Evolutionary conservation across 1,140 invertebrate species (phyloP).

Genomic region (Danaus plexippus): DNA sequence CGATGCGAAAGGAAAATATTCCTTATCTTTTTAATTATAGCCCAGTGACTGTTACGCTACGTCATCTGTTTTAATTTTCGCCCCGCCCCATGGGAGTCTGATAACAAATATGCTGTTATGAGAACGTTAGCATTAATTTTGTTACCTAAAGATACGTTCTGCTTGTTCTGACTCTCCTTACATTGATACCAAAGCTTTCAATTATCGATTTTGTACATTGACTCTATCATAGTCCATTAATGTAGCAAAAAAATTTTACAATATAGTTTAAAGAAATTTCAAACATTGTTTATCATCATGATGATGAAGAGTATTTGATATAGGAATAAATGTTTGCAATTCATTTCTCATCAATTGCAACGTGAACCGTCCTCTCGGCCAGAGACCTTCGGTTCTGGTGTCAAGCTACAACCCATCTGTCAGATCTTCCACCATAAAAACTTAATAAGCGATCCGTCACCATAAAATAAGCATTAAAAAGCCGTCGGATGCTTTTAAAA

Average conservation of each 20-base stretch:
- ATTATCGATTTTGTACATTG: too few relatives aligned
- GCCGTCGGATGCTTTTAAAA: conserved; percentile 69
- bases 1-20: conserved; percentile 59
- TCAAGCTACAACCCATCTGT: conserved; percentile 69
- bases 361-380: conserved; percentile 4
- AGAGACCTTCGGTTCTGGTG: conserved; percentile 55
- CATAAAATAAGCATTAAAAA: conserved; percentile 71
- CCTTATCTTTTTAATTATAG: conserved; percentile 70
- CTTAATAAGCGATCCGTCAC: conserved; percentile 71
- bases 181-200: too few relatives aligned
- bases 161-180: too few relatives aligned
- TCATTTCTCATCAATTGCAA: conserved; percentile 17
- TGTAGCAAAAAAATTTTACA: too few relatives aligned
- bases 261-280: too few relatives aligned
- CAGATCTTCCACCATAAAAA: conserved; percentile 59
- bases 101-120: conserved; percentile 30
- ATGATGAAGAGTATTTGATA: not conserved
- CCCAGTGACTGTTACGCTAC: conserved; percentile 45
- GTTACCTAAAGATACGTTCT: conserved; percentile 4
- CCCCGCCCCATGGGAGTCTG: conserved; percentile 37
- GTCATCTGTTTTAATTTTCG: conserved; percentile 67
- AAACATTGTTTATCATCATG: too few relatives aligned
- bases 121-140: conserved; percentile 32
- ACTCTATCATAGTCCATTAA: too few relatives aligned
- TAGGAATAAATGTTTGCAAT: conserved; percentile 24